Evolutionary conservation across 2,888 invertebrate genomes (phyloP).

Genomic region (Erannis defoliaria): DNA sequence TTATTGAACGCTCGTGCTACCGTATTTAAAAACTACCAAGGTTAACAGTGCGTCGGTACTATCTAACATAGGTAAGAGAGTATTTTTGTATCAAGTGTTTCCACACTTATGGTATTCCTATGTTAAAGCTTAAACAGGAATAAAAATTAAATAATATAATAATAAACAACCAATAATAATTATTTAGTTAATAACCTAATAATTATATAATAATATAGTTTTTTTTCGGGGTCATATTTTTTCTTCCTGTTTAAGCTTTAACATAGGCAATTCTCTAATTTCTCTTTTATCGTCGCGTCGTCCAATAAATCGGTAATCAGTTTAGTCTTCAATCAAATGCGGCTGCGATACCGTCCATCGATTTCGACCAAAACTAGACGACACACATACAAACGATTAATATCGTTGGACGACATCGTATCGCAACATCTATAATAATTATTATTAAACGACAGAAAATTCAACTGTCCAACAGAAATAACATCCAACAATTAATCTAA

Average conservation of each 20-base stretch:
- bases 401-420: conserved; percentile 24
- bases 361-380: not conserved
- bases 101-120: too few species aligned
- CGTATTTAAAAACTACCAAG: conserved; percentile 26
- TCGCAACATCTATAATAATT: conserved; percentile 14
- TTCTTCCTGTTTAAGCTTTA: too few species aligned
- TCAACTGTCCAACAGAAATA: conserved; percentile 64
- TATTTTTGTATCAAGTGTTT: too few species aligned
- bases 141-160: too few species aligned
- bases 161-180: too few species aligned
- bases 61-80: conserved; percentile 22
- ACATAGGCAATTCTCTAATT: too few species aligned
- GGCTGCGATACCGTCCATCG: conserved; percentile 15
- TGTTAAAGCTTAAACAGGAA: too few species aligned
- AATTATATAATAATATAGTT: too few species aligned
- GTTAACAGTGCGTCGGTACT: conserved; percentile 13
- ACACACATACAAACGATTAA: not conserved
- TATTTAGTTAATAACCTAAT: too few species aligned
- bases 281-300: not conserved
- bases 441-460: conserved; percentile 46
- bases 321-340: conserved; percentile 22
- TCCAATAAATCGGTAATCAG: conserved; percentile 36
- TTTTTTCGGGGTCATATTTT: too few species aligned
- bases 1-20: conserved; percentile 5
- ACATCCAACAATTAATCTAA: conserved; percentile 76